Evolutionary conservation across 35 echinoderm and acorn worm species (phyloP), one percentile per base, ranked within the genome.

Genomic region (Holothuria glaberrima): DNA sequence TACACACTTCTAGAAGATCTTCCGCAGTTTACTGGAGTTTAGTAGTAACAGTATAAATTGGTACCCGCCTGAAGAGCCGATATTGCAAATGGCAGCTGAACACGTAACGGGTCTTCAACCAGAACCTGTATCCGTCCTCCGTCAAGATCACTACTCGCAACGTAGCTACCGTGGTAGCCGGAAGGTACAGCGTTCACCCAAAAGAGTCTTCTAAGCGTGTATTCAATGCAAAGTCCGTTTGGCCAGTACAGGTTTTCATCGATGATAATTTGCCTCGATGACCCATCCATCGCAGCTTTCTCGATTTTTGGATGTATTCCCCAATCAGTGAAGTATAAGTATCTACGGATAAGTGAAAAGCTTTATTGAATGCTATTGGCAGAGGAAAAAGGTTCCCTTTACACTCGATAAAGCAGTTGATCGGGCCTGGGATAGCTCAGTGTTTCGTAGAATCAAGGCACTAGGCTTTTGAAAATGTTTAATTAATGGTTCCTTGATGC

Each of bases 251-350:
- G 64, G 65, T 87, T 88, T 9, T 82, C 92, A 21, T 93, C 88
- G 26, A 98, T 94, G 27, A 98, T 94, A 6, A 93, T 86, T 1
- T 60, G 41, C 4, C 96, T 77, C 21, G 76, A 68, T 13, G 90
- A 90, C 24, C 96, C 96, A 63, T 98, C 96, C 62, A 98, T 67
- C 54, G 59, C 75, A 19, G 93, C 93, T 20, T 80, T 80, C 85
- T 98, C 96, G 54, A 98, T 98, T 75, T 98, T 98, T 12, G 94
- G 90, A 41, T 24, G 25, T 32, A 26, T 19, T 13, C 96, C 96
- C 92, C 96, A 94, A 64, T 98, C 96, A 4, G 93, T 93, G 88
- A 94, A 98, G 91, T 98, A 98, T 86, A 98, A 81, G 50, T 92
- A 98, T 25, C 96, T 98, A 76, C 24, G 1, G 13, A 54, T 14